Evolutionary conservation across 2,113 vertebrate species (phyloP).

Genomic region (Peucedramus taeniatus): DNA sequence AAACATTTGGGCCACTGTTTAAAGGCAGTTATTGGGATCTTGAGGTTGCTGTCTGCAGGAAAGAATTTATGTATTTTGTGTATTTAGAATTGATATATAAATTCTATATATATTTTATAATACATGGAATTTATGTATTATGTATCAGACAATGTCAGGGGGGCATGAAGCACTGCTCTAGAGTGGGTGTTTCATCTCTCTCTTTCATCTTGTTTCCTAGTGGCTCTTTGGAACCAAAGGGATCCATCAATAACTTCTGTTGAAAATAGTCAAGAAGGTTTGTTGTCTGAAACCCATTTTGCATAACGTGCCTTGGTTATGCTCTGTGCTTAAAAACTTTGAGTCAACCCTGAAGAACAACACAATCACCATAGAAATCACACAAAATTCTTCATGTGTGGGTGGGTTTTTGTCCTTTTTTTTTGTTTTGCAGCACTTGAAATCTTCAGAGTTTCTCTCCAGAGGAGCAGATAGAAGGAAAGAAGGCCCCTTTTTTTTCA

Average conservation of each 20-base stretch:
- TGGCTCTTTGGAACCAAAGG: neutral
- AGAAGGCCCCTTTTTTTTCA: accelerated
- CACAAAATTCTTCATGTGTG: neutral
- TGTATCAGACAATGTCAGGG: neutral
- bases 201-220: neutral
- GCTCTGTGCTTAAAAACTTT: neutral
- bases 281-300: neutral
- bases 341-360: neutral
- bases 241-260: neutral
- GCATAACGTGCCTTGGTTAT: neutral
- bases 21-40: neutral
- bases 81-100: no score
- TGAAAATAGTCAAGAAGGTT: neutral
- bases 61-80: neutral
- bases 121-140: neutral
- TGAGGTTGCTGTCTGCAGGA: neutral
- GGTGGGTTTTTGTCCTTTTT: neutral
- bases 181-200: neutral
- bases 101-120: no score
- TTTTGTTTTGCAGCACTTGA: constrained; percentile 6
- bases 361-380: neutral
- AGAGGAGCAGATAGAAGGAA: neutral
- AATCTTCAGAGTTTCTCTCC: neutral
- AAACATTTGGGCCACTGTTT: neutral
- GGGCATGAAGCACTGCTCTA: neutral